Percentiles rank a stretch among this genome's conserved stretches.
Evolutionary conservation across 2,888 invertebrate genomes (phyloP).

Genomic region (Syrphus vitripennis): DNA sequence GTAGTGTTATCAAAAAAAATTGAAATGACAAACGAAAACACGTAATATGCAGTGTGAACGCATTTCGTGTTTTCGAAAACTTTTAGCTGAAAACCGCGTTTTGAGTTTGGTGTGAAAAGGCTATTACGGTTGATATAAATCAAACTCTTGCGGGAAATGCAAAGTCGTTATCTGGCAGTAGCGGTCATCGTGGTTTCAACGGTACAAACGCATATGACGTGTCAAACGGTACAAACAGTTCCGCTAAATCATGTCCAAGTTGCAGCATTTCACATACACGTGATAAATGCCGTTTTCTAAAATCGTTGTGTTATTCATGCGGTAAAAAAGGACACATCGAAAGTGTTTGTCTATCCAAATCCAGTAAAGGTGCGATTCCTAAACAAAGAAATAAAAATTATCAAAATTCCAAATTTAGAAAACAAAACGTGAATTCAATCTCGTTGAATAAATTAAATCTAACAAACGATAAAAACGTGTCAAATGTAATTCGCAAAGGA

Average conservation of each 20-base stretch:
- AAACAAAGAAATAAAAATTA: not conserved
- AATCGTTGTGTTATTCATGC: not conserved
- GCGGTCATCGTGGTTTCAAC: not conserved
- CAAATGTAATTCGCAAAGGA: not conserved
- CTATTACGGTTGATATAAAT: slow-evolving; percentile 11
- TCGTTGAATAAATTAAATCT: not conserved
- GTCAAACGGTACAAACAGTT: not conserved
- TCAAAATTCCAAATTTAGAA: slow-evolving; percentile 1
- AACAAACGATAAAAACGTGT: not conserved
- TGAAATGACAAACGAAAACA: too few relatives aligned
- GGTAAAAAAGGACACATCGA: not conserved
- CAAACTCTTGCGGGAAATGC: slow-evolving; percentile 2
- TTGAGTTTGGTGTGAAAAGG: too few relatives aligned
- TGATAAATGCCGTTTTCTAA: slow-evolving; percentile 3
- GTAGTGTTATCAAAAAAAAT: too few relatives aligned
- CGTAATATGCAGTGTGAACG: too few relatives aligned
- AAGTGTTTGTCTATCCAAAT: slow-evolving; percentile 1
- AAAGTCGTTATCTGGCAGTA: not conserved
- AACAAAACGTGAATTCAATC: slow-evolving; percentile 10
- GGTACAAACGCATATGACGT: not conserved
- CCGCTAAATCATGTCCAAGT: slow-evolving; percentile 19
- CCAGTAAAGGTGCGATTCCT: not conserved
- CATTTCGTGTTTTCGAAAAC: too few relatives aligned
- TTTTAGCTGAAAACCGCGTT: too few relatives aligned
- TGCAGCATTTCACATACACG: not conserved